Evolutionary conservation across 1,140 invertebrate genomes (phyloP).

Genomic region (Trichoplusia ni): DNA sequence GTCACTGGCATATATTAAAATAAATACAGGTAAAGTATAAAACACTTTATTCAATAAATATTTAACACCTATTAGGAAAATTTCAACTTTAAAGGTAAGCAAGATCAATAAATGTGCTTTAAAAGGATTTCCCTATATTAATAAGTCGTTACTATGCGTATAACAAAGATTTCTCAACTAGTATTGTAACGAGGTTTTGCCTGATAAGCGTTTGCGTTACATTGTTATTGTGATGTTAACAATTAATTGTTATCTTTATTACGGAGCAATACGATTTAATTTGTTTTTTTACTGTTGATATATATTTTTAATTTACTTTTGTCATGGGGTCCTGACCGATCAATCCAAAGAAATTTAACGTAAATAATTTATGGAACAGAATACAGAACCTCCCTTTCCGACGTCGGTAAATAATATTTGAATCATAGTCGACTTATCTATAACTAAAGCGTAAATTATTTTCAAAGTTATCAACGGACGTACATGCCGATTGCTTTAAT

Average conservation of each 20-base stretch:
- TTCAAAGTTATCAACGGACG: slow-evolving; percentile 20
- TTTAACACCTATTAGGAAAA: slow-evolving; percentile 1
- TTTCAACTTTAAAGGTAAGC: slow-evolving; percentile 12
- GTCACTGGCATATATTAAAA: too few species aligned
- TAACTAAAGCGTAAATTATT: too few species aligned
- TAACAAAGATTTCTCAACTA: slow-evolving; percentile 3
- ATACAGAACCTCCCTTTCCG: too few species aligned
- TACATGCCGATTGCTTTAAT: background rate
- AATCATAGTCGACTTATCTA: background rate
- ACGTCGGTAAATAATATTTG: background rate
- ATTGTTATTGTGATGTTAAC: too few species aligned
- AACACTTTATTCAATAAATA: background rate
- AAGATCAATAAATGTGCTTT: background rate
- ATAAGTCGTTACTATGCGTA: slow-evolving; percentile 5
- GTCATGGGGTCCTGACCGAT: too few species aligned
- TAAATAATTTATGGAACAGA: too few species aligned
- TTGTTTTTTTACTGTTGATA: too few species aligned
- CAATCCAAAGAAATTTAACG: too few species aligned
- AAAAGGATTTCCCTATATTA: slow-evolving; percentile 21
- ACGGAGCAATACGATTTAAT: too few species aligned
- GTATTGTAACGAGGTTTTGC: background rate
- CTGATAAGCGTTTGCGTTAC: background rate
- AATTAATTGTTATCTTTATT: too few species aligned
- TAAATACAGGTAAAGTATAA: too few species aligned
- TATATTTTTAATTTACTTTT: too few species aligned